These are phyloP conservation scores for Atethmia centrago DNA, from an alignment of 2,888 invertebrate species.

Conservation along the genomic window DNA sequence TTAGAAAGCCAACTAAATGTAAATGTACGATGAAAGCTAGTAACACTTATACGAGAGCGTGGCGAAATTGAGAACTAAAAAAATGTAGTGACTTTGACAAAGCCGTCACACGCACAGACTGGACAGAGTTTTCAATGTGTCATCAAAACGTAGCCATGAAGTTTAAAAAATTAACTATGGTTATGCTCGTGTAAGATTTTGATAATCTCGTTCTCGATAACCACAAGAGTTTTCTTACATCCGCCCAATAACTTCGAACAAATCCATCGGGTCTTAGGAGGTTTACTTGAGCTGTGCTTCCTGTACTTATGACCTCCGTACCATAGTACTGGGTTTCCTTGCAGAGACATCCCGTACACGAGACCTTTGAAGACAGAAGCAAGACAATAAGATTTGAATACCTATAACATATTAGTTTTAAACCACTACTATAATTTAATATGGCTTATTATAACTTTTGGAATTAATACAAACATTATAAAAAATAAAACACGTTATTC, in stretches of 20 bases:
- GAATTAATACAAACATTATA: background rate
- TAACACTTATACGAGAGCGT: background rate
- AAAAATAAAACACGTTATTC: background rate
- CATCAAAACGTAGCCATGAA: background rate
- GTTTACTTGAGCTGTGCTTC: constrained; percentile 66
- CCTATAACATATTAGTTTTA: background rate
- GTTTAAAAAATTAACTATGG: background rate
- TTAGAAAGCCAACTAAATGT: background rate
- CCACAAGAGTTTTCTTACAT: constrained; percentile 66
- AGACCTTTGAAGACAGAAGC: constrained; percentile 44
- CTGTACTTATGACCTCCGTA: constrained; percentile 57
- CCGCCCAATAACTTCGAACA: constrained; percentile 58
- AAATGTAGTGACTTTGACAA: background rate
- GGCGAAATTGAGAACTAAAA: background rate
- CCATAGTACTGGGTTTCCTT: constrained; percentile 37
- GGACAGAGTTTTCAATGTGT: background rate
- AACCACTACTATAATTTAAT: background rate
- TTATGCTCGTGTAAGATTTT: constrained; percentile 31
- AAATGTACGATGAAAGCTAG: too few relatives aligned
- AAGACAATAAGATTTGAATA: background rate
- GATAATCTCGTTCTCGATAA: constrained; percentile 52
- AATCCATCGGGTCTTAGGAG: constrained; percentile 67
- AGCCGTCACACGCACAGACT: background rate
- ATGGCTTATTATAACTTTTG: background rate
- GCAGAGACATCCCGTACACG: constrained; percentile 48